These are phyloP conservation scores for Cinclus cinclus DNA, from an alignment of 2,113 vertebrate species.

Conservation along the genomic window DNA sequence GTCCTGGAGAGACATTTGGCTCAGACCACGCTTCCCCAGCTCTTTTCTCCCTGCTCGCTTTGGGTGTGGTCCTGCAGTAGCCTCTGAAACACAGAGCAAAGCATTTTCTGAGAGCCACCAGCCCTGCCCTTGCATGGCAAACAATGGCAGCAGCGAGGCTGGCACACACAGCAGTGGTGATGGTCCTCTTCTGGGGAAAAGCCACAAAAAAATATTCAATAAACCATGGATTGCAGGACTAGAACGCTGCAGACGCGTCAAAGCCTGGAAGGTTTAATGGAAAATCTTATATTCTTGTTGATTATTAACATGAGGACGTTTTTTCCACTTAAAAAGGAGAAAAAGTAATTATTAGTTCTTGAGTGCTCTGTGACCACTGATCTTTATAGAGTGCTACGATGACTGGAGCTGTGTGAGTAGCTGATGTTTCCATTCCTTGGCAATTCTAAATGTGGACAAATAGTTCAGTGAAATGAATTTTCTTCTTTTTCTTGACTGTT, in stretches of 20 bases:
- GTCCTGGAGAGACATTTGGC: background rate
- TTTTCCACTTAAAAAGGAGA: constrained; percentile 4
- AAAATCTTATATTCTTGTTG: constrained; percentile 22
- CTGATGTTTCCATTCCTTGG: constrained; percentile 27
- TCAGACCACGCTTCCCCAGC: accelerated
- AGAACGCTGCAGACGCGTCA: background rate
- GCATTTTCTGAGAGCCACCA: background rate
- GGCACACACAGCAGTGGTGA: background rate
- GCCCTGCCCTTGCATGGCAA: background rate
- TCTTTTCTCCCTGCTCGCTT: background rate
- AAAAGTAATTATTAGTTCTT: constrained; percentile 47
- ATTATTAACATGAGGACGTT: constrained; percentile 12
- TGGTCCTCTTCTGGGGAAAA: background rate
- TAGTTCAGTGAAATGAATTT: background rate
- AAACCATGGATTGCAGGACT: background rate
- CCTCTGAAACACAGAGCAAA: background rate
- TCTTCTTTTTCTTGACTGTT: background rate
- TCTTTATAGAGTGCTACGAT: constrained; percentile 42
- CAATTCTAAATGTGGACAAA: constrained; percentile 24
- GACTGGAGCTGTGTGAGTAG: constrained; percentile 30
- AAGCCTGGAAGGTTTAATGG: background rate
- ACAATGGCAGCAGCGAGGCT: background rate
- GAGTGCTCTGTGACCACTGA: constrained; percentile 17
- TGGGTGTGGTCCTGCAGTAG: background rate
- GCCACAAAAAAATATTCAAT: background rate